Conservation (phyloP, 2,888 invertebrate species). For the Yponomeuta cagnagella region DNA sequence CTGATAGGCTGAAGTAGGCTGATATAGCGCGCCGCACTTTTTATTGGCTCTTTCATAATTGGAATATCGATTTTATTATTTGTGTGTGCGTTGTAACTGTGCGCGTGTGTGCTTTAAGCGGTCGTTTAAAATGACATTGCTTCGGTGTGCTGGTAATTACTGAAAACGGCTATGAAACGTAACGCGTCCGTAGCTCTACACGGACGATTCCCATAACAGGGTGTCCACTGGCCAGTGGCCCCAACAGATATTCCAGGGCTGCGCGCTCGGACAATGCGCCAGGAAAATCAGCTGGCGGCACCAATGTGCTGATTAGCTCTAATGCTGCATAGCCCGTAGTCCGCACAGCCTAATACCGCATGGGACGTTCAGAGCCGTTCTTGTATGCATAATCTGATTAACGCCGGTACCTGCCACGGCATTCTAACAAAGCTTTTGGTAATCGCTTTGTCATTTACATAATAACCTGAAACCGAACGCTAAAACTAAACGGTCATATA, state of each 20-base stretch:
- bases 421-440: conserved; percentile 63
- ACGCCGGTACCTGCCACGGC: conserved; percentile 42
- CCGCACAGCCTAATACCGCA: conserved; percentile 54
- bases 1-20: conserved; percentile 20
- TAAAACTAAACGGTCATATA: conserved; percentile 10
- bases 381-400: conserved; percentile 75
- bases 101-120: conserved; percentile 3
- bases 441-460: conserved; percentile 54
- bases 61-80: conserved; percentile 20
- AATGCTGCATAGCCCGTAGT: conserved; percentile 57
- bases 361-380: conserved; percentile 60
- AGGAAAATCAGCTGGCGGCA: conserved; percentile 62
- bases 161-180: conserved; percentile 38
- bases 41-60: conserved; percentile 21
- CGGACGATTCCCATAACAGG: conserved; percentile 64
- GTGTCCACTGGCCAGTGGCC: conserved; percentile 71
- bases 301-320: conserved; percentile 71
- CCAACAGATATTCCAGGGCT: conserved; percentile 74
- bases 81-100: conserved; percentile 12
- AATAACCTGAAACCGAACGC: conserved; percentile 30
- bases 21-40: conserved; percentile 17
- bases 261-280: conserved; percentile 68
- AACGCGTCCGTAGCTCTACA: conserved; percentile 43
- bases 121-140: conserved; percentile 13
- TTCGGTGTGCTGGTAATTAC: conserved; percentile 24